Evolutionary conservation across 2,888 invertebrate genomes (phyloP).

Genomic region (Synergus umbraculus): DNA sequence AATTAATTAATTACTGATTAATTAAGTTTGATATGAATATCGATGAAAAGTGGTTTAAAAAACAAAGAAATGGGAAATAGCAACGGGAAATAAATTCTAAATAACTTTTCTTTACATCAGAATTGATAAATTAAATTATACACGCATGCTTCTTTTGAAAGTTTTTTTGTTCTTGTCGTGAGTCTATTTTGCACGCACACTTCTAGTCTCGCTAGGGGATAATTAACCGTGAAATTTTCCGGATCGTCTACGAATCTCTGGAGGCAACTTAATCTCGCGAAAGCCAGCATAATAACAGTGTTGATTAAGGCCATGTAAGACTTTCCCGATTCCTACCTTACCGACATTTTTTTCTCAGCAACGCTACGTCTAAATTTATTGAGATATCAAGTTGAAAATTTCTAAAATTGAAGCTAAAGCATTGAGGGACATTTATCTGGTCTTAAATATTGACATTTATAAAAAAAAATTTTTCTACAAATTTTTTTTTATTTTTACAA

Average conservation of each 20-base stretch:
- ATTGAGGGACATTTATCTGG: too few species aligned
- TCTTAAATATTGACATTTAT: too few species aligned
- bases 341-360: neutral
- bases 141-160: slow-evolving; percentile 16
- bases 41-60: neutral
- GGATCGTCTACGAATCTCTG: slow-evolving; percentile 31
- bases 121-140: slow-evolving; percentile 4
- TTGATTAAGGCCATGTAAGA: neutral
- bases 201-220: neutral
- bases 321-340: too few species aligned
- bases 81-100: neutral
- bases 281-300: slow-evolving; percentile 32
- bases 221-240: slow-evolving; percentile 38
- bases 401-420: too few species aligned
- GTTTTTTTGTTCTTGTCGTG: slow-evolving; percentile 23
- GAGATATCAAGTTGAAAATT: too few species aligned
- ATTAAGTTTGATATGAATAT: neutral
- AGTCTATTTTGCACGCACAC: slow-evolving; percentile 39
- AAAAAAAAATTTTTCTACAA: too few species aligned
- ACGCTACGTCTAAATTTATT: neutral
- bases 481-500: too few species aligned
- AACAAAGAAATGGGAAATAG: neutral
- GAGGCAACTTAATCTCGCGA: slow-evolving; percentile 15
- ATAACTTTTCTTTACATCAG: slow-evolving; percentile 3
- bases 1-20: neutral